Percentiles rank a stretch among this genome's conserved stretches.
Evolutionary conservation across 2,113 vertebrate genomes (phyloP).

Genomic region (Bubo bubo): DNA sequence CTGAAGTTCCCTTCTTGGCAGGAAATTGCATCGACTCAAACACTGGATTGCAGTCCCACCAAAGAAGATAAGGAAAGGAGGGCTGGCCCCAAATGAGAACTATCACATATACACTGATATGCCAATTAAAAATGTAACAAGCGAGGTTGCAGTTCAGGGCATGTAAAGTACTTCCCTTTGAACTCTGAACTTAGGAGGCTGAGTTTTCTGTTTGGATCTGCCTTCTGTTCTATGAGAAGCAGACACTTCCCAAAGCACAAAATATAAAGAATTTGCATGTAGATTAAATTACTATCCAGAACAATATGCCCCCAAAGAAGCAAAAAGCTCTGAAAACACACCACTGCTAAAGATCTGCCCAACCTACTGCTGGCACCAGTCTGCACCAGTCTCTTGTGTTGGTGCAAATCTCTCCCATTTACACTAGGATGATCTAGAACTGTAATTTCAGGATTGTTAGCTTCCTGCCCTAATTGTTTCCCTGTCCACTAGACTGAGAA

Average conservation of each 20-base stretch:
- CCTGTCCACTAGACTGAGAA: conserved; percentile 41
- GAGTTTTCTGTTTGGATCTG: background rate
- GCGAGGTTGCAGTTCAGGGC: background rate
- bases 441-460: background rate
- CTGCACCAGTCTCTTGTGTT: background rate
- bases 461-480: conserved; percentile 33
- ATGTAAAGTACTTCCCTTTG: background rate
- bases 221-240: background rate
- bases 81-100: background rate
- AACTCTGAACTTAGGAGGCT: background rate
- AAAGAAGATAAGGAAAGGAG: background rate
- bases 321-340: background rate
- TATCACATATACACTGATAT: background rate
- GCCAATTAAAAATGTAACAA: background rate
- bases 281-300: background rate
- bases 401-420: background rate
- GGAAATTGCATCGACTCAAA: background rate
- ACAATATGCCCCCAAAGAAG: background rate
- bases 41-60: background rate
- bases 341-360: background rate
- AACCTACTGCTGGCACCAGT: background rate
- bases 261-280: background rate
- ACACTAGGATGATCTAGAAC: conserved; percentile 11
- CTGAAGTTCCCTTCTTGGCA: background rate
- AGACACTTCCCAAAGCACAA: background rate